Evolutionary conservation across 2,113 vertebrate species (phyloP), one percentile per base, ranked within the genome.

Genomic region (Emydocephalus ijimae): DNA sequence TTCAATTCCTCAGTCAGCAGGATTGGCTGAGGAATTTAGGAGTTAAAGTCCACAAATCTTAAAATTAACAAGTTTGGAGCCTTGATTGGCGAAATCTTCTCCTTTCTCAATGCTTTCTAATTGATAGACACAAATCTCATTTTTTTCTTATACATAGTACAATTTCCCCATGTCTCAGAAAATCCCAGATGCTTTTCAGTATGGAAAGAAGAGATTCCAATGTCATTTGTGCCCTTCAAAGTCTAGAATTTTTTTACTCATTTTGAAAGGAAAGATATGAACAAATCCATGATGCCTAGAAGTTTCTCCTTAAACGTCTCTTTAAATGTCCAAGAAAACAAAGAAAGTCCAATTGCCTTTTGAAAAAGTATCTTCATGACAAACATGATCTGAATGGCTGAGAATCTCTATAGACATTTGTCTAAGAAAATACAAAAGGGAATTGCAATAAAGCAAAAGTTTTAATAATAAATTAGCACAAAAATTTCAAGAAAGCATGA

Each of bases 401-500:
- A n/a, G 61, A 64, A 64, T 64, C 61, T 64, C 26, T 11, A 4
- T 64, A 64, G 11, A 64, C 11, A 64, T 64, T 64, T 64, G 18
- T 18, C 89, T 95, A 88, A 90, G 81, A 94, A 64, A 90, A 93
- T 9, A 1, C 92, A 85, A 95, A 94, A 34, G 89, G 61, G 90
- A 4, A 1, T 59, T 4, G 3, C 4, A 92, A 2, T 0, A 95
- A 1, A 91, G 69, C 1, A 91, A 85, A 94, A 91, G 0, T 57
- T 88, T 91, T 94, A 92, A 92, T 90, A 94, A 90, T 94, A 96
- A 7, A 39, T 34, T 90, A 52, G 93, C 57, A 0, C 61, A 26
- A 69, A 86, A 0, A 81, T n/a, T 94, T 29, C 92, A 90, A 89
- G 93, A 95, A 2, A 96, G 81, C 95, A 92, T 91, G 0, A 96